These are phyloP conservation scores for Keiferia lycopersicella DNA, from an alignment of 2,888 invertebrate species.

Conservation along the genomic window DNA sequence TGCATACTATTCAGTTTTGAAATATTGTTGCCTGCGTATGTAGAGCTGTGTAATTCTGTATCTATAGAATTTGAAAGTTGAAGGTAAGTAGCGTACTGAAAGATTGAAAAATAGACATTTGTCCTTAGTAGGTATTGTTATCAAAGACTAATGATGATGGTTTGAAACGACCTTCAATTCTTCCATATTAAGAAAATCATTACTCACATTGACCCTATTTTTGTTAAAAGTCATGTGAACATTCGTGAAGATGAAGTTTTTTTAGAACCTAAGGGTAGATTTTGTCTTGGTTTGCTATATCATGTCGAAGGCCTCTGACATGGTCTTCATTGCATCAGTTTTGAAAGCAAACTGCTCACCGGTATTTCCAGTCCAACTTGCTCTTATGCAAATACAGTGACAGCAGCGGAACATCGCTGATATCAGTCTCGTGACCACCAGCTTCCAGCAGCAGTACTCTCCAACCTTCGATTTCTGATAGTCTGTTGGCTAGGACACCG, in stretches of 20 bases:
- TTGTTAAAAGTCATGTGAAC: too few relatives aligned
- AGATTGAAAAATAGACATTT: background rate
- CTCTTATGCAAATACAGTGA: constrained; percentile 94
- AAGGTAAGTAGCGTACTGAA: too few relatives aligned
- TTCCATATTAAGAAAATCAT: background rate
- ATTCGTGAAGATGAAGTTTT: too few relatives aligned
- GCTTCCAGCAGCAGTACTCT: constrained; percentile 91
- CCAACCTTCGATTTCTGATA: constrained; percentile 90
- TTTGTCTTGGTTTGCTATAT: too few relatives aligned
- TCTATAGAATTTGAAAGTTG: too few relatives aligned
- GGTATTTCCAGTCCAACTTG: constrained; percentile 94
- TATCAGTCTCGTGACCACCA: constrained; percentile 93
- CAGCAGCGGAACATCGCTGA: constrained; percentile 92
- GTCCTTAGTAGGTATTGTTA: background rate
- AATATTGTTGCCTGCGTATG: too few relatives aligned
- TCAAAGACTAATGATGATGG: background rate
- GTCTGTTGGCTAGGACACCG: constrained; percentile 89
- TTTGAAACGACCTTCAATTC: background rate
- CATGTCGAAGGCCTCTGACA: too few relatives aligned
- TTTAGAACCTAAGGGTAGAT: too few relatives aligned
- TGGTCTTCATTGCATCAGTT: background rate
- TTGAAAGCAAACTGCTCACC: constrained; percentile 64
- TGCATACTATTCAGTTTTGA: background rate
- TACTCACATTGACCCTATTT: background rate
- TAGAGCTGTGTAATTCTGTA: background rate